phyloP scores from a whole-genome alignment of 2,113 vertebrate species.

The Rhinopithecus roxellana region DNA sequence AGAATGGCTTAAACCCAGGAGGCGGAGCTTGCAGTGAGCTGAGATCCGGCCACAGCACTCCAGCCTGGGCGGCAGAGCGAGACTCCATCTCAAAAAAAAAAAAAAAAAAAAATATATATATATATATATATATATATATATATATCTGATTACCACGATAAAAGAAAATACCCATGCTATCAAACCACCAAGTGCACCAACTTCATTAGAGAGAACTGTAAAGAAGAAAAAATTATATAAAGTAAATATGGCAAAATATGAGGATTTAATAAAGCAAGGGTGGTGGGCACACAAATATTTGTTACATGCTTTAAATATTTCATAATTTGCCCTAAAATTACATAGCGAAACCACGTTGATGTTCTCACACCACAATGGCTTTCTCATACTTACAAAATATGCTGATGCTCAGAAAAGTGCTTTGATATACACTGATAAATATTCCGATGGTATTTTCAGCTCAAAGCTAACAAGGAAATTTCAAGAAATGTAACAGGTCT shows the following conservation, averaged over 20 bases:
- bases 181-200: constrained; percentile 12
- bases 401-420: constrained; percentile 24
- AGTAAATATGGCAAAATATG: constrained; percentile 28
- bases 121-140: background rate
- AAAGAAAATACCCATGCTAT: background rate
- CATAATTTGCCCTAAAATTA: constrained; percentile 43
- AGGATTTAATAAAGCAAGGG: constrained; percentile 28
- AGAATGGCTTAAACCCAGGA: too few relatives aligned
- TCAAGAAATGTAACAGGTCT: background rate
- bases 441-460: constrained; percentile 36
- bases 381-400: constrained; percentile 59
- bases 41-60: too few relatives aligned
- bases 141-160: background rate
- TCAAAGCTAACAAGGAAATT: constrained; percentile 38
- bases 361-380: background rate
- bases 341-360: background rate
- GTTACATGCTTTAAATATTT: constrained; percentile 49
- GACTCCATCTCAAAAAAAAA: too few relatives aligned
- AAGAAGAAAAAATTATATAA: background rate
- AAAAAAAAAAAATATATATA: too few relatives aligned
- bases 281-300: background rate
- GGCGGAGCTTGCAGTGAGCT: too few relatives aligned
- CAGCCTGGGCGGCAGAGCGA: too few relatives aligned
- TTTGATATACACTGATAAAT: constrained; percentile 43
- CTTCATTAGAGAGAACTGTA: background rate